Evolutionary conservation across 2,888 invertebrate genomes (phyloP), one percentile per base, ranked within the genome.

Genomic region (Tigriopus californicus): DNA sequence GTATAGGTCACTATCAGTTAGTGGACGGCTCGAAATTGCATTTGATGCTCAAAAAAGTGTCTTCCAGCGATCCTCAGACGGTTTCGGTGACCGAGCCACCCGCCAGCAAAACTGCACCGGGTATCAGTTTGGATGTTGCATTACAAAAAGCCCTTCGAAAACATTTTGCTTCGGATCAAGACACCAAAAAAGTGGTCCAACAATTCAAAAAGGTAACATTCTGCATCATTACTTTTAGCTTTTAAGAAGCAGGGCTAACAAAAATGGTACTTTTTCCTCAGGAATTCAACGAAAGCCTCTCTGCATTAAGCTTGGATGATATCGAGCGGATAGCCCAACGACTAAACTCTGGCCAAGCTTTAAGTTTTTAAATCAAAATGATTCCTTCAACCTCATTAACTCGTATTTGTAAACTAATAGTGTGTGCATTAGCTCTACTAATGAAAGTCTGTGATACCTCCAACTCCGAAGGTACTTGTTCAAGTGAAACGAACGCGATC

Each of bases 261-360:
- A 53, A 24, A 10, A 11, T 18, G 20, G 53, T 11, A 22, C 1
- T 25, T 20, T 44, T 11, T 25, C 40, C 33, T 5, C 33, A 51
- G 58, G 33, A 25, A 33, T 22, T 51, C 13, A 5, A 46, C 33
- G 20, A 44, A 8, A 48, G 41, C 8, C 24, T 58, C n/a, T 24
- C 40, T 2, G n/a, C 25, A 18, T 33, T 58, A 20, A 58, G 58
- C 11, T 49, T 58, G 4, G 58, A 58, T 18, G 58, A 58, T 24
- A 51, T 58, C 1, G 58, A 58, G 20, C 48, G 58, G 22, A 11
- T 58, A 24, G 51, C 44, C 11, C 12, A 24, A 33, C 24, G 49
- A 18, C 22, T 13, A 10, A 24, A 44, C 3, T 5, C 48, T 13
- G 41, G n/a, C 12, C 48, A 58, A 56, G 44, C 42, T 13, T 15